Evolutionary conservation across 1,140 invertebrate species (phyloP).

Genomic region (Monomorium pharaonis): DNA sequence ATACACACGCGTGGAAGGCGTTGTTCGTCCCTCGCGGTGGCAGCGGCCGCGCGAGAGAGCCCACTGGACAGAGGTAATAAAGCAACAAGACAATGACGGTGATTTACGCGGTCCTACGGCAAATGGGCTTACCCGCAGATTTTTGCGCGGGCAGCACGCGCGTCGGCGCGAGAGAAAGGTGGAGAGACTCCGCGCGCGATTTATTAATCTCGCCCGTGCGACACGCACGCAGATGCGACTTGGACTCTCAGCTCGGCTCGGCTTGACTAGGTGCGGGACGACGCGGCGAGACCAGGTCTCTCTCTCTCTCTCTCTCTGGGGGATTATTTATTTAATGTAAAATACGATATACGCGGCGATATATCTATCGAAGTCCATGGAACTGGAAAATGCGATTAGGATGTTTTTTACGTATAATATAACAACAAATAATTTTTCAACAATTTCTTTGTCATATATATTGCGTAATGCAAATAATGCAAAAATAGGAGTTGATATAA

Average conservation of each 20-base stretch:
- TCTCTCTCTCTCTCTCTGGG: too few relatives aligned
- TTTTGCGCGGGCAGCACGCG: conserved; percentile 69
- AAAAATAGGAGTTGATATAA: not conserved
- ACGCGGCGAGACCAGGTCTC: conserved; percentile 72
- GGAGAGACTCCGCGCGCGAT: conserved; percentile 58
- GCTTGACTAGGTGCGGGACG: conserved; percentile 58
- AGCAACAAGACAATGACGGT: conserved; percentile 77
- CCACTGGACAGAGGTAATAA: conserved; percentile 66
- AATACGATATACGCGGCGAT: conserved; percentile 56
- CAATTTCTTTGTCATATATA: conserved; percentile 4
- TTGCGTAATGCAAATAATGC: not conserved
- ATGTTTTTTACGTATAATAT: not conserved
- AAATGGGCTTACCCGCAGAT: conserved; percentile 75
- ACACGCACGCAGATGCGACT: conserved; percentile 71
- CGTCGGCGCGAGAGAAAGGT: conserved; percentile 59
- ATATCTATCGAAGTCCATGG: conserved; percentile 49
- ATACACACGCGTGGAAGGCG: not conserved
- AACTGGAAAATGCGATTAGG: conserved; percentile 45
- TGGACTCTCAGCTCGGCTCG: conserved; percentile 12
- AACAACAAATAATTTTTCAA: conserved; percentile 13
- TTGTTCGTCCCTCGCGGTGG: conserved; percentile 45
- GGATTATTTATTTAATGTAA: conserved; percentile 76
- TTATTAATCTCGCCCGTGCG: conserved; percentile 73
- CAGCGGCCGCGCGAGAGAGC: conserved; percentile 22
- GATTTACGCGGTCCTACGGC: conserved; percentile 77